A percentile compares a stretch with the other conserved stretches of the same genome.
Conservation (phyloP, 2,113 vertebrate species). For the Leptobrachium ailaonicum region DNA sequence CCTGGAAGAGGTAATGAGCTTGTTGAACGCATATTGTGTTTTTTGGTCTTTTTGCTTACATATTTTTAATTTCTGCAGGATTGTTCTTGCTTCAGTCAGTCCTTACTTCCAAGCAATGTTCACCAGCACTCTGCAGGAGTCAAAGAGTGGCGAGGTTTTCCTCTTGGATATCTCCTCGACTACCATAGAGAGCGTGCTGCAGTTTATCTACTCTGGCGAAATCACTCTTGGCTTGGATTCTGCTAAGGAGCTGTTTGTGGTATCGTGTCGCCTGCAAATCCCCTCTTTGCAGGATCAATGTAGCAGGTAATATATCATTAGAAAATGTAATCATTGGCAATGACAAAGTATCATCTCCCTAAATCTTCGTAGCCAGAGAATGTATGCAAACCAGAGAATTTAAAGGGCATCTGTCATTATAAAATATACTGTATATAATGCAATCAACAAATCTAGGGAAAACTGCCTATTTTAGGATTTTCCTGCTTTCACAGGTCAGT, state of each 20-base stretch:
- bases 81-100: conserved; percentile 75
- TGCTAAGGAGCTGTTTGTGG: conserved; percentile 77
- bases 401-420: too few species aligned
- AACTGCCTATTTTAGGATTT: too few species aligned
- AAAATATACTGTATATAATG: too few species aligned
- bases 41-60: too few species aligned
- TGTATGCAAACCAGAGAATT: too few species aligned
- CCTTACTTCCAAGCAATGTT: conserved; percentile 81
- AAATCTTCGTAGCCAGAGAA: too few species aligned
- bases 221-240: conserved; percentile 72
- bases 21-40: too few species aligned
- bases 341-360: too few species aligned
- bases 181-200: conserved; percentile 75
- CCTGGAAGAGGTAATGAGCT: too few species aligned
- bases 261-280: conserved; percentile 77
- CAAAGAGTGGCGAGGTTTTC: conserved; percentile 74
- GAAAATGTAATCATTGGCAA: neutral
- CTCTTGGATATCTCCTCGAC: conserved; percentile 74
- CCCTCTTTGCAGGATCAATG: conserved; percentile 76
- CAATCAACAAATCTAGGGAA: too few species aligned
- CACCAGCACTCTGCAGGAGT: conserved; percentile 78
- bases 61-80: conserved; percentile 56
- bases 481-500: too few species aligned
- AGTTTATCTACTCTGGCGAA: conserved; percentile 77
- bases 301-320: conserved; percentile 64